Percentiles rank a stretch among this genome's conserved stretches.
These are phyloP conservation scores for Tribolium freemani DNA, from an alignment of 2,888 invertebrate species.

Conservation along the genomic window DNA sequence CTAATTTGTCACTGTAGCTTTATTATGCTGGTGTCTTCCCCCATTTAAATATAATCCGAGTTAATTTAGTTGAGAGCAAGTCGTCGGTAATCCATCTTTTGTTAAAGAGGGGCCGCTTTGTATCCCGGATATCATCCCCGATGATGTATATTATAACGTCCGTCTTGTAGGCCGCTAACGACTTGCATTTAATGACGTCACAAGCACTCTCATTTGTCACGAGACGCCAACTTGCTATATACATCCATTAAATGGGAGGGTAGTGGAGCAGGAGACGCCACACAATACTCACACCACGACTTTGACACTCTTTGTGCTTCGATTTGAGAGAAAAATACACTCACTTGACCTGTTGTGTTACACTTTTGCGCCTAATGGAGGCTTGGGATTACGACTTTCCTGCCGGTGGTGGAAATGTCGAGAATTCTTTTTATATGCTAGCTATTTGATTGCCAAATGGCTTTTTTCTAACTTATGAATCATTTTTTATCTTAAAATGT, in stretches of 20 bases:
- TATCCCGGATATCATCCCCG: slow-evolving; percentile 43
- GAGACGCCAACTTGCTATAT: slow-evolving; percentile 48
- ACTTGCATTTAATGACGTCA: slow-evolving; percentile 56
- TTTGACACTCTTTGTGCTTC: slow-evolving; percentile 17
- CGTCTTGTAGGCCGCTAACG: slow-evolving; percentile 54
- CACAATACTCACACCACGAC: slow-evolving; percentile 11
- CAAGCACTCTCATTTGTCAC: slow-evolving; percentile 55
- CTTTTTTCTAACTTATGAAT: no score
- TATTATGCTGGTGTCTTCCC: slow-evolving; percentile 16
- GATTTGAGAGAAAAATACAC: neutral
- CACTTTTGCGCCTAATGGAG: no score
- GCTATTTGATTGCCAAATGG: no score
- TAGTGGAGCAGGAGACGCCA: slow-evolving; percentile 1
- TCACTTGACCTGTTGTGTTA: neutral
- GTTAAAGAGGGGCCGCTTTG: slow-evolving; percentile 6
- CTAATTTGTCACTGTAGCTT: slow-evolving; percentile 23
- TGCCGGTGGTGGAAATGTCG: neutral
- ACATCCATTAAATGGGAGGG: slow-evolving; percentile 49
- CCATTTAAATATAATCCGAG: slow-evolving; percentile 44
- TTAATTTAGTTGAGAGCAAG: slow-evolving; percentile 45
- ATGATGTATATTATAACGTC: slow-evolving; percentile 53
- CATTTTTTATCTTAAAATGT: no score
- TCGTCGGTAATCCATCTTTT: slow-evolving; percentile 46
- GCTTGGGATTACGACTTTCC: no score
- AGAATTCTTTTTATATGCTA: no score